phyloP scores from a whole-genome alignment of 2,113 vertebrate species.

The Stegastes partitus region DNA sequence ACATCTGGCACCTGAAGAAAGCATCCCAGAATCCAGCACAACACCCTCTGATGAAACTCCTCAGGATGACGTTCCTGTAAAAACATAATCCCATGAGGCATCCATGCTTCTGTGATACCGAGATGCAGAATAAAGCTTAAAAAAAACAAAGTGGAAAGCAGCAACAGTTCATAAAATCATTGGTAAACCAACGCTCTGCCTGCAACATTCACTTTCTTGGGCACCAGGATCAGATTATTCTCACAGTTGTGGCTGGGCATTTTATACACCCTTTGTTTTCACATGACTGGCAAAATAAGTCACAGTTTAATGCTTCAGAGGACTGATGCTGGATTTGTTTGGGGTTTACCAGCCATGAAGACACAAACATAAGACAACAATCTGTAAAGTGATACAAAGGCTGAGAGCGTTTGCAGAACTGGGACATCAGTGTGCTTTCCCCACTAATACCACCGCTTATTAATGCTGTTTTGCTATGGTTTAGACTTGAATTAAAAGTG shows the following conservation, averaged over 20 bases:
- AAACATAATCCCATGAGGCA: not conserved
- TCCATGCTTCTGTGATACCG: not conserved
- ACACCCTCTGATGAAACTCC: not conserved
- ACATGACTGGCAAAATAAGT: constrained; percentile 80
- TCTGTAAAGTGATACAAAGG: constrained; percentile 58
- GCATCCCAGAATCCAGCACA: not conserved
- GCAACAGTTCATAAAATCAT: not conserved
- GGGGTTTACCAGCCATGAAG: constrained; percentile 70
- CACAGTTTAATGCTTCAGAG: constrained; percentile 78
- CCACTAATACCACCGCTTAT: not conserved
- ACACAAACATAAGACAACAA: constrained; percentile 66
- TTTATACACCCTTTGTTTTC: constrained; percentile 78
- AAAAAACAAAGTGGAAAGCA: constrained; percentile 5
- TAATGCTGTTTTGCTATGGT: not conserved
- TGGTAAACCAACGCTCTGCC: not conserved
- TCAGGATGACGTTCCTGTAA: not conserved
- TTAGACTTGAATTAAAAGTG: not conserved
- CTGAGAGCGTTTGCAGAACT: not conserved
- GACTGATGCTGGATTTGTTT: constrained; percentile 66
- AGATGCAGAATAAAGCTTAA: not conserved
- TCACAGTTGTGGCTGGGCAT: constrained; percentile 54
- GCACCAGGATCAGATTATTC: constrained; percentile 24
- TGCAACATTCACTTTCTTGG: constrained; percentile 25
- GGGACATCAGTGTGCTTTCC: not conserved
- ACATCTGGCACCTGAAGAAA: not conserved